Percentiles rank a stretch among this genome's conserved stretches.
Conservation (phyloP, 1,140 invertebrate species). For the Cyphomyrmex costatus region DNA sequence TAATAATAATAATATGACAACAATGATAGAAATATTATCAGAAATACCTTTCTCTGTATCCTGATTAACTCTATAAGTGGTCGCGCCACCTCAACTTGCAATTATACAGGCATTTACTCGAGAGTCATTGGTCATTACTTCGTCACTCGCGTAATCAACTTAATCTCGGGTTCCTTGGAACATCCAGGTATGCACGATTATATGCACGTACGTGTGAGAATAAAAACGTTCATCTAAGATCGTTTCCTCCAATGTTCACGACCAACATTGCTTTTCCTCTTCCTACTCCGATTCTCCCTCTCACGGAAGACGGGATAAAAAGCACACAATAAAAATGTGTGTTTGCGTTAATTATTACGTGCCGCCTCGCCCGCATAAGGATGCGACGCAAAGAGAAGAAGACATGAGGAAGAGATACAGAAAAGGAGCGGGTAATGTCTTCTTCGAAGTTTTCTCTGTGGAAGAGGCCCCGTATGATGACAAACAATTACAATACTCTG, state of each 20-base stretch:
- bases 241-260: slow-evolving; percentile 12
- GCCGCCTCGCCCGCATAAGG: slow-evolving; percentile 69
- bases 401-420: slow-evolving; percentile 49
- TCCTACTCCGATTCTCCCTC: slow-evolving; percentile 49
- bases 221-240: slow-evolving; percentile 6
- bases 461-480: slow-evolving; percentile 1
- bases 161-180: neutral
- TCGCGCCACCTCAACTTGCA: neutral
- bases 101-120: slow-evolving; percentile 31
- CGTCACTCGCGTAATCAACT: slow-evolving; percentile 5
- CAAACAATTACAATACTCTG: slow-evolving; percentile 63
- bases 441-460: slow-evolving; percentile 28
- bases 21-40: neutral
- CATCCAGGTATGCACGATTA: slow-evolving; percentile 4
- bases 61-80: slow-evolving; percentile 20
- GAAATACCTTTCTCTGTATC: slow-evolving; percentile 8
- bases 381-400: slow-evolving; percentile 1
- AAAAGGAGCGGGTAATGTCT: slow-evolving; percentile 61
- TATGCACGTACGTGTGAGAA: neutral
- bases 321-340: slow-evolving; percentile 58
- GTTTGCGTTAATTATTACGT: slow-evolving; percentile 75
- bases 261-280: slow-evolving; percentile 29
- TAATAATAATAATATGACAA: no score
- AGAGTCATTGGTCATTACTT: slow-evolving; percentile 34
- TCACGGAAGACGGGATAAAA: slow-evolving; percentile 55